Evolutionary conservation across 2,888 invertebrate genomes (phyloP), one percentile per base, ranked within the genome.

Genomic region (Diaphora mendica): DNA sequence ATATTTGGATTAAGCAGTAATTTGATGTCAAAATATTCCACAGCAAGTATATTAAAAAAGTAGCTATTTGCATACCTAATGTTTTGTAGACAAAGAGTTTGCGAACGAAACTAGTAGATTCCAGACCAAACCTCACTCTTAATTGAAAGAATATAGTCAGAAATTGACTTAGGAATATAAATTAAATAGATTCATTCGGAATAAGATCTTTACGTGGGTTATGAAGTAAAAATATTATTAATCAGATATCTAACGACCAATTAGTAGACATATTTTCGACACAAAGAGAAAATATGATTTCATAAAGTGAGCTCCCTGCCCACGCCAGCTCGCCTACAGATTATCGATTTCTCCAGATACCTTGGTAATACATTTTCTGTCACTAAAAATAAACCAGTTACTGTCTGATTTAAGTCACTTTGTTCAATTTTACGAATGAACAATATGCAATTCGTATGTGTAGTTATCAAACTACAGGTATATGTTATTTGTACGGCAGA

Each of bases 261-360:
- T 62, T 62, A 62, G 15, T 59, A n/a, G n/a, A 62, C 17, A 17
- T 30, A 17, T 62, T 62, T 30, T 15, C 26, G 2, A 30, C 17
- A 62, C 62, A 62, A 62, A 62, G 62, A 39, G 30, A 7, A 17
- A 62, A 62, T 62, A 62, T 39, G 39, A 39, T 62, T 62, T 30
- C 30, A 62, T 62, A 59, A 59, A 26, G 30, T 62, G 4, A 30
- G 62, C 62, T 62, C 17, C 11, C 72, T 59, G 44, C 67, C 72
- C 65, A 48, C 71, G 64, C 23, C 42, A 23, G 13, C 20, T 30
- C 39, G 62, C 70, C 62, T 70, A 70, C 70, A 44, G 71, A 20
- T 39, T 66, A 67, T 72, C 66, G 72, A 67, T 72, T 72, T 13
- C 8, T 42, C 33, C 42, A 44, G 59, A 67, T 59, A n/a, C 67